Conservation (phyloP, 2,797 vertebrate species). For the Anabas testudineus region DNA sequence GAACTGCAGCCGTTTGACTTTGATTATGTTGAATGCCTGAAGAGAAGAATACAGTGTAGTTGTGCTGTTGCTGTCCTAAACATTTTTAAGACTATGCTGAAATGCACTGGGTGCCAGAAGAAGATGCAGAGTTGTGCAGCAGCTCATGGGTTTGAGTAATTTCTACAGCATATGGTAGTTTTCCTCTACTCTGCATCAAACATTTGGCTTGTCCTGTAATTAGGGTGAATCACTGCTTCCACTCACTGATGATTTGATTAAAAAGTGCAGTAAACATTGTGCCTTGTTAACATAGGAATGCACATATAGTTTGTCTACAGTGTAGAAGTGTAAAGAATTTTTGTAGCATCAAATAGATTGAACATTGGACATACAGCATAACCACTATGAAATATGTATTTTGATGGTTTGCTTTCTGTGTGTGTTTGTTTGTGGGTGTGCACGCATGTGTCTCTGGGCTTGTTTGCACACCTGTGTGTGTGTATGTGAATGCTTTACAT, state of each 20-base stretch:
- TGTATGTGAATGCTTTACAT: constrained; percentile 43
- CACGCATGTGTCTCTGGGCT: constrained; percentile 5
- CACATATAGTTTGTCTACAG: neutral
- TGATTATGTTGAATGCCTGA: constrained; percentile 52
- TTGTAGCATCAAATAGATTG: neutral
- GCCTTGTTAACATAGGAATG: neutral
- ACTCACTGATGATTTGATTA: constrained; percentile 10
- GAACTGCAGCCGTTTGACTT: constrained; percentile 59
- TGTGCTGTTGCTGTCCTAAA: constrained; percentile 34
- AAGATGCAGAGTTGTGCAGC: constrained; percentile 40
- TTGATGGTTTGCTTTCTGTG: constrained; percentile 65
- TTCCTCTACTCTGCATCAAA: constrained; percentile 36
- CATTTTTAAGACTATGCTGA: constrained; percentile 30
- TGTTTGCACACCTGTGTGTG: constrained; percentile 5
- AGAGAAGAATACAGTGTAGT: constrained; percentile 14
- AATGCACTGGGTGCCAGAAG: constrained; percentile 19
- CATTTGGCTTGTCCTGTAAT: constrained; percentile 12
- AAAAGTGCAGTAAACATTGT: constrained; percentile 17
- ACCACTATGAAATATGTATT: constrained; percentile 50
- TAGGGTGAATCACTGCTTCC: constrained; percentile 24
- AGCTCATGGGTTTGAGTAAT: constrained; percentile 36
- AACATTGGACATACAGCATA: neutral
- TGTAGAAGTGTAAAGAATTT: neutral
- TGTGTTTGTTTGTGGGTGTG: constrained; percentile 27
- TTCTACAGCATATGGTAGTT: constrained; percentile 29